These are phyloP conservation scores for Pangasianodon hypophthalmus DNA, from an alignment of 2,113 vertebrate genomes.

Conservation along the genomic window DNA sequence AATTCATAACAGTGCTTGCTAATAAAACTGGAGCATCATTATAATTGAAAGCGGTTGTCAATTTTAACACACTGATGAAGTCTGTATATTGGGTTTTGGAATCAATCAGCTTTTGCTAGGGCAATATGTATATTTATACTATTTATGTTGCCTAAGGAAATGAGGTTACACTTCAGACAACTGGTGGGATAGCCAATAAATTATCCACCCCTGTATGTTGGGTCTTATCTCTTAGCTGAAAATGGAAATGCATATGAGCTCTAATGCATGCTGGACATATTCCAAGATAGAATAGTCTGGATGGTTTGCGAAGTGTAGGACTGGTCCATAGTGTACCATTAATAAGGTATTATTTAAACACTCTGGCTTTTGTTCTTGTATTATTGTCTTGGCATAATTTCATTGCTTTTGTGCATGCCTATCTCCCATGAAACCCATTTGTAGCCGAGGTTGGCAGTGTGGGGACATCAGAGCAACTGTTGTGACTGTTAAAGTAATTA, in stretches of 20 bases:
- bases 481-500: slow-evolving; percentile 69
- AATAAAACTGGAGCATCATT: background rate
- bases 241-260: background rate
- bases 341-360: background rate
- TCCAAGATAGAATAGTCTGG: background rate
- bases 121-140: background rate
- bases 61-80: slow-evolving; percentile 5
- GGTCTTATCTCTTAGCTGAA: background rate
- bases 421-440: background rate
- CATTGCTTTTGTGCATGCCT: background rate
- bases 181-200: background rate
- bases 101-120: background rate
- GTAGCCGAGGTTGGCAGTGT: slow-evolving; percentile 49
- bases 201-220: background rate
- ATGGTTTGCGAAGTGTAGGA: background rate
- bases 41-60: background rate
- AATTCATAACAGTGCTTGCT: background rate
- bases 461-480: slow-evolving; percentile 60
- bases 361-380: background rate
- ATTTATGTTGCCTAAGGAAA: background rate
- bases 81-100: background rate
- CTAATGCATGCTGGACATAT: background rate
- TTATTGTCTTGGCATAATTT: background rate
- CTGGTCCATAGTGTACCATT: background rate
- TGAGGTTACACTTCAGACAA: background rate